These are phyloP conservation scores for Rafetus swinhoei DNA, from an alignment of 2,113 vertebrate genomes.

Conservation along the genomic window DNA sequence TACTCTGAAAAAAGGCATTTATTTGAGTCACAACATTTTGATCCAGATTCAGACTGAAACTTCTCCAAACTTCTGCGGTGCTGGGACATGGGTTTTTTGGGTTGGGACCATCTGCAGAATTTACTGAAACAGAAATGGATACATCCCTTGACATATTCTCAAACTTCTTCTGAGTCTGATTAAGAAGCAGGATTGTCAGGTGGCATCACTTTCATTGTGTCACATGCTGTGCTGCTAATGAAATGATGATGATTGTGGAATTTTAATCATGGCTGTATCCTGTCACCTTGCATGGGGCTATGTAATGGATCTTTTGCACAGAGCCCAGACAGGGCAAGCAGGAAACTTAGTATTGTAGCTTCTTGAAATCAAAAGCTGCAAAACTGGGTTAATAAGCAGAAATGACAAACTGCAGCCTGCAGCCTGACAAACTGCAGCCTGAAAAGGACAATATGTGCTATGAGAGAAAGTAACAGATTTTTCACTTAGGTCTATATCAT, in stretches of 20 bases:
- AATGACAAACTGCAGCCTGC: background rate
- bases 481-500: background rate
- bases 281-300: background rate
- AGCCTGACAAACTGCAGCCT: background rate
- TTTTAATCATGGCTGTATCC: background rate
- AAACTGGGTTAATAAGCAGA: rapidly evolving
- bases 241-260: background rate
- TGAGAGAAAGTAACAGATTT: background rate
- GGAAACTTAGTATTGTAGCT: background rate
- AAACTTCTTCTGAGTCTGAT: background rate
- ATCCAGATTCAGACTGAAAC: background rate
- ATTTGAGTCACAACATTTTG: background rate
- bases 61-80: background rate
- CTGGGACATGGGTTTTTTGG: background rate
- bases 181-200: background rate
- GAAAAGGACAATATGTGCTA: background rate
- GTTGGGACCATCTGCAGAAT: background rate
- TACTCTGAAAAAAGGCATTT: background rate
- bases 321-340: background rate
- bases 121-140: background rate
- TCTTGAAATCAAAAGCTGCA: background rate
- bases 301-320: background rate
- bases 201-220: background rate
- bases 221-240: background rate
- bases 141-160: background rate